Conservation (phyloP, 2,113 vertebrate species). For the Nannobrachium achirus region DNA sequence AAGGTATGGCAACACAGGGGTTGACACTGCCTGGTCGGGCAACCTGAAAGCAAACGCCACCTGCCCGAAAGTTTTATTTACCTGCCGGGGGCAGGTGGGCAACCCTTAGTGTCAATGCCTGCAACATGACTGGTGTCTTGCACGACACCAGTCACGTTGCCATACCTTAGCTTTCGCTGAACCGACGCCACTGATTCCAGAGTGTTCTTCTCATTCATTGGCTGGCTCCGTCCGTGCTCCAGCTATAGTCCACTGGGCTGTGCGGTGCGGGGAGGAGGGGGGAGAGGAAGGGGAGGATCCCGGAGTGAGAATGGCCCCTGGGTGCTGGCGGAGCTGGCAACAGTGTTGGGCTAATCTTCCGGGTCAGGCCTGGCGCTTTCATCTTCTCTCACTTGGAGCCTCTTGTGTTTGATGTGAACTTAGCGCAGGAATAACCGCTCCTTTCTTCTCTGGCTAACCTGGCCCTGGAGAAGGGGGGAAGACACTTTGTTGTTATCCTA, state of each 20-base stretch:
- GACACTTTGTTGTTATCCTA: conserved; percentile 80
- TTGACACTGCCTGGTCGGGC: too few species aligned
- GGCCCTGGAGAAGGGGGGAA: conserved; percentile 69
- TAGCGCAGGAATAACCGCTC: conserved; percentile 78
- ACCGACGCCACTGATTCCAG: neutral
- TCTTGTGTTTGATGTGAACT: conserved; percentile 83
- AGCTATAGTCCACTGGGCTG: conserved; percentile 69
- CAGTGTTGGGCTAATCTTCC: conserved; percentile 80
- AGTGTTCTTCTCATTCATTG: conserved; percentile 36
- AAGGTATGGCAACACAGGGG: too few species aligned
- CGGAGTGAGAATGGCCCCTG: conserved; percentile 72
- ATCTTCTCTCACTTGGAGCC: conserved; percentile 78
- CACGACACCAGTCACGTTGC: too few species aligned
- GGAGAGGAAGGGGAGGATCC: conserved; percentile 64
- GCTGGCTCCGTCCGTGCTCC: conserved; percentile 43
- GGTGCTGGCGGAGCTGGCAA: conserved; percentile 77
- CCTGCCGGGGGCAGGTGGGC: too few species aligned
- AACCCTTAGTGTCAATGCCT: too few species aligned
- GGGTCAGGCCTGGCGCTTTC: conserved; percentile 79
- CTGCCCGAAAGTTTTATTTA: too few species aligned
- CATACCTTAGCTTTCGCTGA: too few species aligned
- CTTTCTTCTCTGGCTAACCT: conserved; percentile 78
- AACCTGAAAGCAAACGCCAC: too few species aligned
- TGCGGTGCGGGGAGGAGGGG: neutral
- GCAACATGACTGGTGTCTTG: too few species aligned